Evolutionary conservation across 2,113 vertebrate genomes (phyloP).

Genomic region (Mormoops blainvillei): DNA sequence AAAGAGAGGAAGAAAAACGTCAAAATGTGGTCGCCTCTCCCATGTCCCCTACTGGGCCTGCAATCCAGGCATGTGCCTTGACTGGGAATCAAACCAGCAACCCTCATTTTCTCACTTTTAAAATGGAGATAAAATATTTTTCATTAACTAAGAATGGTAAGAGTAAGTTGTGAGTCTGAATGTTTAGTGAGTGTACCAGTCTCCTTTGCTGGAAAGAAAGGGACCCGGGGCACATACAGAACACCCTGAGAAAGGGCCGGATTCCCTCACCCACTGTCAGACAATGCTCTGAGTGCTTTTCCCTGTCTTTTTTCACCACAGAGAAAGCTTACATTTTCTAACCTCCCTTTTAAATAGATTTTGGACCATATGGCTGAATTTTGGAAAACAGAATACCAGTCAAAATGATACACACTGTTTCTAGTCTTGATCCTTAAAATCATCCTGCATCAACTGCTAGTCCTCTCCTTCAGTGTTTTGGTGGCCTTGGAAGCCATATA

Average conservation of each 20-base stretch:
- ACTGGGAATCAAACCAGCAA: no score
- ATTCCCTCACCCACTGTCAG: neutral
- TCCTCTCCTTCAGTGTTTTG: neutral
- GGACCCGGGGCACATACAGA: neutral
- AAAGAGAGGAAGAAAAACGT: no score
- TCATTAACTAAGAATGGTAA: neutral
- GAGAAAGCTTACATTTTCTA: neutral
- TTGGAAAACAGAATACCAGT: neutral
- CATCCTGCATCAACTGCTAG: neutral
- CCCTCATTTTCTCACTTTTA: neutral
- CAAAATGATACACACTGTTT: neutral
- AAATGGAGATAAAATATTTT: neutral
- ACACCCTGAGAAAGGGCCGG: neutral
- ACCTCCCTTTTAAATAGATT: neutral
- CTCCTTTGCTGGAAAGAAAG: neutral
- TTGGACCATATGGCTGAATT: neutral
- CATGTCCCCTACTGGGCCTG: no score
- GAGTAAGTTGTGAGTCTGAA: neutral
- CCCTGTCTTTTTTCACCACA: neutral
- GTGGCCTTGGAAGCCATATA: neutral
- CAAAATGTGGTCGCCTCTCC: no score
- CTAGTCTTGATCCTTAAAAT: neutral
- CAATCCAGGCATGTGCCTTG: no score
- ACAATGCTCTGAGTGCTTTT: neutral
- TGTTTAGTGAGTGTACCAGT: neutral